These are phyloP conservation scores for Acrocephalus arundinaceus DNA, from an alignment of 2,113 vertebrate species.

Conservation along the genomic window DNA sequence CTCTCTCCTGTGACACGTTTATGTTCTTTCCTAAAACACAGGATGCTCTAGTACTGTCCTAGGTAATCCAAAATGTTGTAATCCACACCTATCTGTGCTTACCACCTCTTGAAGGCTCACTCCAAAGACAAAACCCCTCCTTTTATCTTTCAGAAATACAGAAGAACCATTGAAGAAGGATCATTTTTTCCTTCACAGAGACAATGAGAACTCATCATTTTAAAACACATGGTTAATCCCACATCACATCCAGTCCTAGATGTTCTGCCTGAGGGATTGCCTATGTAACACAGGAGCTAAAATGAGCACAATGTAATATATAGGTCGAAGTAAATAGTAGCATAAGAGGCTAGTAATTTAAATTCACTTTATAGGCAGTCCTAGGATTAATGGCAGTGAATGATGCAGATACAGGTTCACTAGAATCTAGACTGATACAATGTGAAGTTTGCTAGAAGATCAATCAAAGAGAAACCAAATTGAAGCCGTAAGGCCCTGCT, in stretches of 20 bases:
- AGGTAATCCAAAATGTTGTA: background rate
- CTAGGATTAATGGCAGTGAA: background rate
- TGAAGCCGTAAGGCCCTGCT: background rate
- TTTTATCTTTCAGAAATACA: background rate
- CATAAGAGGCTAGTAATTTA: background rate
- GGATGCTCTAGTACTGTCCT: background rate
- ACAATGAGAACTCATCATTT: background rate
- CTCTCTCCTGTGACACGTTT: background rate
- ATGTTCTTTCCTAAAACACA: background rate
- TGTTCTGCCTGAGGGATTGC: background rate
- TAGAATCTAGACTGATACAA: background rate
- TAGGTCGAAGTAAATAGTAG: background rate
- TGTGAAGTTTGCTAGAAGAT: background rate
- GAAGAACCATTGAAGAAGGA: background rate
- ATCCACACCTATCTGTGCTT: background rate
- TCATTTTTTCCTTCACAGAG: background rate
- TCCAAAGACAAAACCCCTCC: background rate
- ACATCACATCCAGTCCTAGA: background rate
- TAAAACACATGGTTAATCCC: background rate
- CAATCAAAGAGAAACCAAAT: background rate
- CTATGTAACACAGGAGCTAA: background rate
- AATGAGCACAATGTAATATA: background rate
- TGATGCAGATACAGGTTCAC: background rate
- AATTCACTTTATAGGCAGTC: background rate
- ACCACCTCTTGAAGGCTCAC: background rate